Conservation (phyloP, 2,888 invertebrate genomes). For the Nomada ruficornis region DNA sequence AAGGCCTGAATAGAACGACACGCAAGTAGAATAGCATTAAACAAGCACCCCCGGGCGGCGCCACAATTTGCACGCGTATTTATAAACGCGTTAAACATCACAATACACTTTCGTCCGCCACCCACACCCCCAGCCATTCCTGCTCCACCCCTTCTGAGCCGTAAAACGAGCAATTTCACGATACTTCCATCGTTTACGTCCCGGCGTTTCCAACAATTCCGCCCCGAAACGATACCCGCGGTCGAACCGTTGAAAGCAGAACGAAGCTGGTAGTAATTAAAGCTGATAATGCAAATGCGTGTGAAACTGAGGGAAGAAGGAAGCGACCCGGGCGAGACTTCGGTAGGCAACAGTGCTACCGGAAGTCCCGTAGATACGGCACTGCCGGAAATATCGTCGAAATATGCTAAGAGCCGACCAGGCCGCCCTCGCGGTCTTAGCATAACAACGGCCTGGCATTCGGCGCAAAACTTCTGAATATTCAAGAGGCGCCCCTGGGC, state of each 20-base stretch:
- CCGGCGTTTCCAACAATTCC: background rate
- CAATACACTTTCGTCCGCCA: no score
- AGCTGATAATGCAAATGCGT: conserved; percentile 74
- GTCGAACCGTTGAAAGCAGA: conserved; percentile 8
- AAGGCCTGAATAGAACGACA: no score
- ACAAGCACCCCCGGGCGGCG: no score
- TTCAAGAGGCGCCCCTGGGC: conserved; percentile 68
- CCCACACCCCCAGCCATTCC: no score
- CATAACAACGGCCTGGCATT: conserved; percentile 81
- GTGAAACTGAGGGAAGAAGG: conserved; percentile 40
- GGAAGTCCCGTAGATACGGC: conserved; percentile 66
- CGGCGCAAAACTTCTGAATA: conserved; percentile 79
- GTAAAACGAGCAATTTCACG: background rate
- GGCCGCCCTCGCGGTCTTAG: conserved; percentile 76
- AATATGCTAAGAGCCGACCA: conserved; percentile 79
- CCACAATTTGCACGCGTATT: no score
- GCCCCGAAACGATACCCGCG: background rate
- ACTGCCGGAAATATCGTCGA: conserved; percentile 78
- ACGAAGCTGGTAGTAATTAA: conserved; percentile 73
- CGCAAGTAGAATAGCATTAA: no score
- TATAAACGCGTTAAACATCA: no score
- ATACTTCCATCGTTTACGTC: background rate
- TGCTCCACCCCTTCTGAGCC: background rate
- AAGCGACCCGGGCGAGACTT: conserved; percentile 16
- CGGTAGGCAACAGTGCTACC: conserved; percentile 41